These are phyloP conservation scores for Epinephelus awoara DNA, from an alignment of 2,797 vertebrate genomes.

Conservation along the genomic window DNA sequence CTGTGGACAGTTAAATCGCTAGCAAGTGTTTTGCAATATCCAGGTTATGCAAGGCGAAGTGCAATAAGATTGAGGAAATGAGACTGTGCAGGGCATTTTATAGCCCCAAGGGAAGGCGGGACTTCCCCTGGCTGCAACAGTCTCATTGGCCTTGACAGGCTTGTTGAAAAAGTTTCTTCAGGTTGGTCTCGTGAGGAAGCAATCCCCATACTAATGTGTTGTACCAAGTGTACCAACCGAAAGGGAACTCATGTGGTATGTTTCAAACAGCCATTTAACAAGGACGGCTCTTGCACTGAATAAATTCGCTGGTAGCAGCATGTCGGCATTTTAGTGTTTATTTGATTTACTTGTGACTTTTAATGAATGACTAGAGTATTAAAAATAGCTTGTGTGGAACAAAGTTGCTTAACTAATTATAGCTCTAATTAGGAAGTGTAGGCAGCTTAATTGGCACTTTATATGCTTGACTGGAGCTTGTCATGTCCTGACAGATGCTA, in stretches of 20 bases:
- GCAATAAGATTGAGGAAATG: too few species aligned
- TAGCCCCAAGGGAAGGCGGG: too few species aligned
- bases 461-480: constrained; percentile 43
- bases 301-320: neutral
- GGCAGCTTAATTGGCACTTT: constrained; percentile 51
- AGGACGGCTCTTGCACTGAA: neutral
- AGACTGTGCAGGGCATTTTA: too few species aligned
- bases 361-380: constrained; percentile 41
- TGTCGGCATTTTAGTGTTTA: constrained; percentile 11
- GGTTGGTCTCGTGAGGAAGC: too few species aligned
- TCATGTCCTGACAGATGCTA: constrained; percentile 45
- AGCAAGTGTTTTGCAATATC: too few species aligned
- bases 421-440: constrained; percentile 38
- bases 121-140: too few species aligned
- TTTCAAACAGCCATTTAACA: neutral
- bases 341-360: constrained; percentile 32
- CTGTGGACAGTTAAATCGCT: too few species aligned
- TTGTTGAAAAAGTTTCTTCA: too few species aligned
- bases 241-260: neutral
- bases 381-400: constrained; percentile 44
- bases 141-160: too few species aligned
- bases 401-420: constrained; percentile 61
- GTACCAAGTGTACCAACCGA: too few species aligned
- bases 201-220: too few species aligned
- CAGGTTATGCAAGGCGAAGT: too few species aligned